A percentile compares a stretch with the other conserved stretches of the same genome.
Conservation (phyloP, 2,797 vertebrate species). For the Myotis pilosus region DNA sequence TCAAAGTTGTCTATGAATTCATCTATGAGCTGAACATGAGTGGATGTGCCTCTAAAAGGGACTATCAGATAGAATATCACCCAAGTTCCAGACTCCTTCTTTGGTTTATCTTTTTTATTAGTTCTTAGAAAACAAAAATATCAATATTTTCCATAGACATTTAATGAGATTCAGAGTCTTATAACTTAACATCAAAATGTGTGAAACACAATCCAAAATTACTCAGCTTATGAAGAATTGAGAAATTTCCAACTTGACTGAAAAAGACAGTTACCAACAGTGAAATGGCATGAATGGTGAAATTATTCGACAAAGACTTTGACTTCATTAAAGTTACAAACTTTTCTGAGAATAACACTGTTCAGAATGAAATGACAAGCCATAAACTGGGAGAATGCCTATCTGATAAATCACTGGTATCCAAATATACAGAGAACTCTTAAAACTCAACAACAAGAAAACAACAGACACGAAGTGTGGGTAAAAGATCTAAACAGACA, state of each 20-base stretch:
- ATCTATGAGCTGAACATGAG: neutral
- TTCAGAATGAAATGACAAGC: neutral
- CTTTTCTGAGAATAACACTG: neutral
- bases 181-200: neutral
- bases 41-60: neutral
- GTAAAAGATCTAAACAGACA: neutral
- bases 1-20: neutral
- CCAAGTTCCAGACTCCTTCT: neutral
- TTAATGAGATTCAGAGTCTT: neutral
- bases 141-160: neutral
- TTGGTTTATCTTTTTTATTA: neutral
- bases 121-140: neutral
- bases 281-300: neutral
- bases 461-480: neutral
- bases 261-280: neutral
- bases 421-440: neutral
- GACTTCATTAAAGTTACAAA: neutral
- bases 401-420: neutral
- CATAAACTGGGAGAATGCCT: neutral
- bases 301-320: neutral
- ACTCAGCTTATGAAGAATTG: neutral
- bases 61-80: neutral
- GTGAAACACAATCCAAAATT: neutral
- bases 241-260: neutral
- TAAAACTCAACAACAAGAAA: neutral